Percentiles rank a stretch among this genome's conserved stretches.
These are phyloP conservation scores for Campoletis sonorensis DNA, from an alignment of 1,140 invertebrate species.

Conservation along the genomic window DNA sequence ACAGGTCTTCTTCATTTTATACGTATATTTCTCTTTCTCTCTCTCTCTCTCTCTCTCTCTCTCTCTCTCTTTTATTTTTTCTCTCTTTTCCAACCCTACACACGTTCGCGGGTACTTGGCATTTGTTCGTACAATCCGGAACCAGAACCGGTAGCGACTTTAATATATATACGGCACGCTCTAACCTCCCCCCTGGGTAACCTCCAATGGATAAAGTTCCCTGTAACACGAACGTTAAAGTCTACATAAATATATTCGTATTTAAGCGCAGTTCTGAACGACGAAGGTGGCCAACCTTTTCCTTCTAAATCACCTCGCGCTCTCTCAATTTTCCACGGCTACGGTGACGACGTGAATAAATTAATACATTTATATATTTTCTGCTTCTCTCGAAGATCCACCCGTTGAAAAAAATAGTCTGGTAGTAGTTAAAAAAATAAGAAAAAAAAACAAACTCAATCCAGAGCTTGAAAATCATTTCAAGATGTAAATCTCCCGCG, in stretches of 20 bases:
- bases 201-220: slow-evolving; percentile 22
- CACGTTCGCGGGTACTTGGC: slow-evolving; percentile 48
- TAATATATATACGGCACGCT: slow-evolving; percentile 17
- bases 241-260: neutral
- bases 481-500: neutral
- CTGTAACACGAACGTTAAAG: slow-evolving; percentile 5
- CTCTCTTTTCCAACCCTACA: slow-evolving; percentile 66
- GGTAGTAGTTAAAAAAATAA: neutral
- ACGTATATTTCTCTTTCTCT: slow-evolving; percentile 40
- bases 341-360: slow-evolving; percentile 9
- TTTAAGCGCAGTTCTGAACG: neutral
- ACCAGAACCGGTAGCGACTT: slow-evolving; percentile 6
- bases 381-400: neutral
- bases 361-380: slow-evolving; percentile 20
- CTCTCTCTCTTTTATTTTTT: neutral
- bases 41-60: slow-evolving; percentile 61
- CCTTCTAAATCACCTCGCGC: slow-evolving; percentile 36
- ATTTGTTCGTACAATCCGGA: slow-evolving; percentile 5
- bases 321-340: slow-evolving; percentile 23
- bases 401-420: no score
- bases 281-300: slow-evolving; percentile 24
- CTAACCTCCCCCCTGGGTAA: slow-evolving; percentile 6
- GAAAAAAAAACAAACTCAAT: neutral
- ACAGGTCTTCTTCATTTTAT: slow-evolving; percentile 48
- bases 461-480: neutral